Conservation (phyloP, 2,797 vertebrate genomes). For the Fringilla coelebs region DNA sequence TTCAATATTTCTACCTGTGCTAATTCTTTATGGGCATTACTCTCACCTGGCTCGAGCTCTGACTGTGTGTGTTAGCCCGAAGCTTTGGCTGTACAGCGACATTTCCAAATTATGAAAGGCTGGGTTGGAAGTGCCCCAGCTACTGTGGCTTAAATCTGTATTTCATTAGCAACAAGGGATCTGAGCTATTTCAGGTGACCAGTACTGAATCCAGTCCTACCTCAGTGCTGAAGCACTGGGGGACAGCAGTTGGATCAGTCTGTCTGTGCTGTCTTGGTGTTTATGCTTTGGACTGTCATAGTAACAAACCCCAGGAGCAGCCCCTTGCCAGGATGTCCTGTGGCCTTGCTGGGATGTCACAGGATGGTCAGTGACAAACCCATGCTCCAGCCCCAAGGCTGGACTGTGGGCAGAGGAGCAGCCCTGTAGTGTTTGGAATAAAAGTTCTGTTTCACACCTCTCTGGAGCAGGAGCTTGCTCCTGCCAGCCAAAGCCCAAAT, state of each 20-base stretch:
- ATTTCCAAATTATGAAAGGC: background rate
- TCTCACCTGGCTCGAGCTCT: background rate
- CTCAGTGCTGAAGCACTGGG: accelerated
- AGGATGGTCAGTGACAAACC: background rate
- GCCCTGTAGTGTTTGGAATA: background rate
- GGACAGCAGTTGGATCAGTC: conserved; percentile 2
- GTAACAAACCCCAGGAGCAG: background rate
- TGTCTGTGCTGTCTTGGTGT: background rate
- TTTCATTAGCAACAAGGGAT: background rate
- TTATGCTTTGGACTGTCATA: conserved; percentile 16
- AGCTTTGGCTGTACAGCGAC: background rate
- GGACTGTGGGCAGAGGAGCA: background rate
- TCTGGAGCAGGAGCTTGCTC: background rate
- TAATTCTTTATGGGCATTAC: background rate
- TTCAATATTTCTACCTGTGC: background rate
- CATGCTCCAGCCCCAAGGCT: accelerated
- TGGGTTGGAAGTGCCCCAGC: background rate
- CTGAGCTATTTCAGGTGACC: background rate
- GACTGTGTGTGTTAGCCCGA: background rate
- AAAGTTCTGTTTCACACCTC: background rate
- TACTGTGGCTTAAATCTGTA: background rate
- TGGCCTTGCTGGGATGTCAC: background rate
- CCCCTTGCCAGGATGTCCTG: background rate
- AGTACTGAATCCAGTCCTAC: background rate
- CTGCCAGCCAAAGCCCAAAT: background rate